Conservation (phyloP, 2,113 vertebrate species). For the Merops nubicus region DNA sequence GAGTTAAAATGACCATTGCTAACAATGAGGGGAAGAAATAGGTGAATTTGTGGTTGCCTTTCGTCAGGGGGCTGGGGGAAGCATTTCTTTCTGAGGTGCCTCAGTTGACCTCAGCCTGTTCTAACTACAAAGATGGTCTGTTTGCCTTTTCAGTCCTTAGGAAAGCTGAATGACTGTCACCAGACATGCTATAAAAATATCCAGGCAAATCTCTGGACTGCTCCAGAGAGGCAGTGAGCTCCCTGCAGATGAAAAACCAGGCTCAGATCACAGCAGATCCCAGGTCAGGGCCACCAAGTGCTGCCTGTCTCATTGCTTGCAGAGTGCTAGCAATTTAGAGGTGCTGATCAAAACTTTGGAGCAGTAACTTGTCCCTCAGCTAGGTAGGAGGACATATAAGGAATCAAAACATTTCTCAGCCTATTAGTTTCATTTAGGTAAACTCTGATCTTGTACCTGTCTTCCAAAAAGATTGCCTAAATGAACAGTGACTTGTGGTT, state of each 20-base stretch:
- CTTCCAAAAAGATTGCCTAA: background rate
- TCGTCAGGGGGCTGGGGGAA: background rate
- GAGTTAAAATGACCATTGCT: background rate
- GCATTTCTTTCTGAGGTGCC: background rate
- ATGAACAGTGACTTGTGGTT: background rate
- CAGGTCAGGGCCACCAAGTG: background rate
- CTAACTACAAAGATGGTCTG: background rate
- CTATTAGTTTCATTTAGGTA: background rate
- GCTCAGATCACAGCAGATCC: background rate
- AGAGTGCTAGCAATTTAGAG: background rate
- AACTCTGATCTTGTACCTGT: background rate
- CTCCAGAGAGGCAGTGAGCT: background rate
- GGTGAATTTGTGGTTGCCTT: background rate
- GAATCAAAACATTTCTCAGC: background rate
- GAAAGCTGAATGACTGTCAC: background rate
- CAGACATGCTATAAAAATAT: constrained; percentile 44
- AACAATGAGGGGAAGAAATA: background rate
- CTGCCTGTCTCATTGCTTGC: background rate
- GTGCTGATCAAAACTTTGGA: background rate
- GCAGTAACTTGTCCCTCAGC: background rate
- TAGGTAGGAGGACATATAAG: background rate
- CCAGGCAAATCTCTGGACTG: background rate
- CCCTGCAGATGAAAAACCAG: background rate
- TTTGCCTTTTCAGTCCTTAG: background rate
- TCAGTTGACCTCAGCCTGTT: background rate